Evolutionary conservation across 1,140 invertebrate species (phyloP).

Genomic region (Orussus abietinus): DNA sequence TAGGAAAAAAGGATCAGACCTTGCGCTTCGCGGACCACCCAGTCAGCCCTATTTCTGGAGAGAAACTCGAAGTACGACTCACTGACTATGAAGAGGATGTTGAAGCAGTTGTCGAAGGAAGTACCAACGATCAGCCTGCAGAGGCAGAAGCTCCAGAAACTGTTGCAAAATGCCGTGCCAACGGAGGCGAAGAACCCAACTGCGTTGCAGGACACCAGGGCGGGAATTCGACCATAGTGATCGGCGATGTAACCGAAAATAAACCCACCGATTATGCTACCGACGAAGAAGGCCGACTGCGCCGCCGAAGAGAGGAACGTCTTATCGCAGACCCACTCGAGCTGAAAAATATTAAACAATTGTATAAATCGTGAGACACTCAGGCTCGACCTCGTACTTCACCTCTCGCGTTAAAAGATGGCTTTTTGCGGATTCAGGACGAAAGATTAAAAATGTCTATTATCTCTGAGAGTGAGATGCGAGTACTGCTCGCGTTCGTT

Average conservation of each 20-base stretch:
- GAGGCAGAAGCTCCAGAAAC: slow-evolving; percentile 71
- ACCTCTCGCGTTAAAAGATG: no score
- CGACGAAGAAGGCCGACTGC: slow-evolving; percentile 64
- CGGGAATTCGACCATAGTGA: slow-evolving; percentile 53
- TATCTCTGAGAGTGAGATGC: no score
- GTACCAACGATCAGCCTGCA: slow-evolving; percentile 79
- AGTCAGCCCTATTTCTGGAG: no score
- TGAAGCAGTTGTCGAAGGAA: slow-evolving; percentile 86
- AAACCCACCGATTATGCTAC: slow-evolving; percentile 53
- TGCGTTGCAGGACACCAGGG: slow-evolving; percentile 66
- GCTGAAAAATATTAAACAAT: slow-evolving; percentile 54
- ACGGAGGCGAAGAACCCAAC: slow-evolving; percentile 75
- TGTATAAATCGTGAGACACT: not conserved
- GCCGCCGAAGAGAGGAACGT: slow-evolving; percentile 68
- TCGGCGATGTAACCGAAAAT: slow-evolving; percentile 56
- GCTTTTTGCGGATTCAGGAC: no score
- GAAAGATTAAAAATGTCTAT: no score
- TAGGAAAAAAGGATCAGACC: no score
- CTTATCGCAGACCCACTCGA: slow-evolving; percentile 81
- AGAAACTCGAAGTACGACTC: no score
- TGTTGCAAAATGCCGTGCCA: slow-evolving; percentile 68
- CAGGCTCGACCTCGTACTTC: no score
- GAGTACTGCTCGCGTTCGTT: no score
- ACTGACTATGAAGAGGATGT: slow-evolving; percentile 89
- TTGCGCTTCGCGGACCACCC: no score